Base-by-base conservation (phyloP, 2,797 vertebrate genomes). In the Sarcophilus harrisii region DNA sequence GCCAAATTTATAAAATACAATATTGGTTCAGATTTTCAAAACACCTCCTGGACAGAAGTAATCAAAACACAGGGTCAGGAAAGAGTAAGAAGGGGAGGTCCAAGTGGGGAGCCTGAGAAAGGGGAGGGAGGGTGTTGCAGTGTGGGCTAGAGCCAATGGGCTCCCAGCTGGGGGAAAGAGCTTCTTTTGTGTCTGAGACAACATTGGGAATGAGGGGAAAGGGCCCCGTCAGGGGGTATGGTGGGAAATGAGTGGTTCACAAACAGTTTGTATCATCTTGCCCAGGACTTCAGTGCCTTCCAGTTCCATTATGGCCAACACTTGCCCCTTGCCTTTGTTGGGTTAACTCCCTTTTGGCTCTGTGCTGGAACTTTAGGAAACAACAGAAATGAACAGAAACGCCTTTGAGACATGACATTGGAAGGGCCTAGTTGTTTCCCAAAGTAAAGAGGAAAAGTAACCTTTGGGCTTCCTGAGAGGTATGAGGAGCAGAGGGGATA, bases 1-100 rank as follows among this genome's bases (percentile, higher is more conserved):
- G 96, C 97, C 96, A 97, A 94, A 97, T 97, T 96, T 73, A 97
- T 93, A 95, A 97, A 97, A 91, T 96, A 96, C 95, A 92, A 95
- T 94, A 96, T 97, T 90, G 96, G 96, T 96, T 96, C 92, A 96
- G 93, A 97, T 97, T 96, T 58, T 95, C 8, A 3, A 97, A 97
- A 96, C 96, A 97, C 94, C 89, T 95, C 94, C 89, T 94, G 54
- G 94, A 96, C 30, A 96, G 73, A 95, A 97, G 96, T 93, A 95
- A 95, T 93, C 90, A 96, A 95, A 96, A 91, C 92, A 60, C 90
- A 60, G 13, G 59, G 60, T 96, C 66, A 94, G 73, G 58, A 93
- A 54, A 57, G 49, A 95, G 90, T 94, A 93, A 96, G 91, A 96
- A 90, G 93, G 92, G 58, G 90, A 54, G 30, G 89, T 16, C 89